phyloP scores from a whole-genome alignment of 2,113 vertebrate genomes.

The Catharus minimus region DNA sequence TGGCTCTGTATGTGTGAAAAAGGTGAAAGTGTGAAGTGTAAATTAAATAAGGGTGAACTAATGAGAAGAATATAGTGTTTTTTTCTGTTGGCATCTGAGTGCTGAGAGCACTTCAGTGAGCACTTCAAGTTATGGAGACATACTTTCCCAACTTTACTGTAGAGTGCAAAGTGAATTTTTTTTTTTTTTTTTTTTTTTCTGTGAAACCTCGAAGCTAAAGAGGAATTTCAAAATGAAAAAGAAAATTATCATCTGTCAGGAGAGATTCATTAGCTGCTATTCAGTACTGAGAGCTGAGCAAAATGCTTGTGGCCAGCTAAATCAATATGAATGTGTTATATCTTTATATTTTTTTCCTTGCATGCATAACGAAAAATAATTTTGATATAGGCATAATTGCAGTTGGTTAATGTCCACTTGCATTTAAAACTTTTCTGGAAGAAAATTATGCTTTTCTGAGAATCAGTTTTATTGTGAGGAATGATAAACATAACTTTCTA shows the following conservation, averaged over 20 bases:
- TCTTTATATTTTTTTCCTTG: neutral
- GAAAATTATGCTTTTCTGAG: neutral
- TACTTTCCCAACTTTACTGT: neutral
- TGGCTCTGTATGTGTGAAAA: neutral
- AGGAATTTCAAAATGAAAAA: conserved; percentile 10
- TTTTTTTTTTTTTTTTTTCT: neutral
- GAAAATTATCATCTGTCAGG: neutral
- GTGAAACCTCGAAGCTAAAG: neutral
- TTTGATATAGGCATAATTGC: neutral
- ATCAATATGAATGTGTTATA: neutral
- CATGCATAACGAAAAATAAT: accelerated
- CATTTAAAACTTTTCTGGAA: neutral
- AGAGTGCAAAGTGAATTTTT: neutral
- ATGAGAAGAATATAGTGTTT: neutral
- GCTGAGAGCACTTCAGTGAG: neutral
- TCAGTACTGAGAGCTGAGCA: neutral
- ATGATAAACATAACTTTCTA: neutral
- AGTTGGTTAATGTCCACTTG: neutral
- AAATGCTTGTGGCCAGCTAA: conserved; percentile 5
- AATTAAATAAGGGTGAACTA: neutral
- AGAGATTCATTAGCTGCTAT: neutral
- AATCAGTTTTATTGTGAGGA: neutral
- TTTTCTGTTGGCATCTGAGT: neutral
- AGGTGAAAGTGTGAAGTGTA: accelerated
- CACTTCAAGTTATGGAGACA: neutral